A percentile compares a stretch with the other conserved stretches of the same genome.
Evolutionary conservation across 2,888 invertebrate genomes (phyloP).

Genomic region (Papilio elwesi): DNA sequence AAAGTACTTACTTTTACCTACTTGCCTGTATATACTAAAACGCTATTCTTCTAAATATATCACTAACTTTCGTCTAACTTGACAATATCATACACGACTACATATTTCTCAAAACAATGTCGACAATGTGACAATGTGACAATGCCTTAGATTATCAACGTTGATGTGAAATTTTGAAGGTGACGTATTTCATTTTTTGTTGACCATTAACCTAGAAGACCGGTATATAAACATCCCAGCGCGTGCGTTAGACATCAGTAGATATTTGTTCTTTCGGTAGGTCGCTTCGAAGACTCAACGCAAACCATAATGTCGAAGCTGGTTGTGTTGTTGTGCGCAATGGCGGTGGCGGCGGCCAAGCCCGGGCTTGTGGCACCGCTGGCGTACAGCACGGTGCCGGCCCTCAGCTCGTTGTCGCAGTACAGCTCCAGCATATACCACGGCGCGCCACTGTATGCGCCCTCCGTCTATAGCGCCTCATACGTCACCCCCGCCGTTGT

Average conservation of each 20-base stretch:
- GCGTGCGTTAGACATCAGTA: slow-evolving; percentile 66
- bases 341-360: slow-evolving; percentile 84
- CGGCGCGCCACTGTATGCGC: slow-evolving; percentile 51
- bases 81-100: slow-evolving; percentile 29
- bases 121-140: no score
- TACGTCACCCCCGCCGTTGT: slow-evolving; percentile 48
- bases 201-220: slow-evolving; percentile 45
- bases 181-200: slow-evolving; percentile 61
- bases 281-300: slow-evolving; percentile 68
- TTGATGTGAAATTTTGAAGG: slow-evolving; percentile 52
- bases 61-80: slow-evolving; percentile 24
- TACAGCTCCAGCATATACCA: slow-evolving; percentile 65
- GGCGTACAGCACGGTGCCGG: slow-evolving; percentile 51
- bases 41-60: neutral
- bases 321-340: slow-evolving; percentile 86
- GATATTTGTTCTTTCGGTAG: slow-evolving; percentile 63
- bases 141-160: slow-evolving; percentile 53
- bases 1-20: neutral
- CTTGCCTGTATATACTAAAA: neutral
- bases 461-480: slow-evolving; percentile 53
- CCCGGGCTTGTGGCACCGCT: slow-evolving; percentile 63
- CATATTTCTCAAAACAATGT: slow-evolving; percentile 36
- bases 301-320: slow-evolving; percentile 81
- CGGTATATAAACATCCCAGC: slow-evolving; percentile 70
- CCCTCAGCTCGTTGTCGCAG: slow-evolving; percentile 51